Conservation (phyloP, 2,888 invertebrate genomes). For the Chloroclysta siterata region DNA sequence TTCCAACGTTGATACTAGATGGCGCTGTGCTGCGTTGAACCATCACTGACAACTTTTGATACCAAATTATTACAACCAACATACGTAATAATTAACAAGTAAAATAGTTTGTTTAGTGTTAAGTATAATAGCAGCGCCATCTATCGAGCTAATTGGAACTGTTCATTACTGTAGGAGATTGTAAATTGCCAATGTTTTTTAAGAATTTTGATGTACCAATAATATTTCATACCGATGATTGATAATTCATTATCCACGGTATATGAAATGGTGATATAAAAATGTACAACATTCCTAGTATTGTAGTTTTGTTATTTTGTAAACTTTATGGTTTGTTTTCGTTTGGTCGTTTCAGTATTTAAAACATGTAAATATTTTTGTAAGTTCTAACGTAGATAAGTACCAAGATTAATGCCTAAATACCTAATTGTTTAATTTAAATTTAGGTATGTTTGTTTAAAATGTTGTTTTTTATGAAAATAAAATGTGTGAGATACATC, state of each 20-base stretch:
- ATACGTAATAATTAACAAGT: no score
- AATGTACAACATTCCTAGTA: conserved; percentile 7
- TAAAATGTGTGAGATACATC: conserved; percentile 38
- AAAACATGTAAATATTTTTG: conserved; percentile 34
- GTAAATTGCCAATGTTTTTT: no score
- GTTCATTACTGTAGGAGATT: no score
- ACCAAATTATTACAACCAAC: no score
- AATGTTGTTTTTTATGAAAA: conserved; percentile 49
- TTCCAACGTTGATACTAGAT: no score
- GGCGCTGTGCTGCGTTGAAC: no score
- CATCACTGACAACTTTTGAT: no score
- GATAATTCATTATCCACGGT: neutral
- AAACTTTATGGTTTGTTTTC: conserved; percentile 12
- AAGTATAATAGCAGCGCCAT: no score
- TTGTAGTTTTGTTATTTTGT: neutral
- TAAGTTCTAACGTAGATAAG: conserved; percentile 9
- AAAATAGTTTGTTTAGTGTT: no score
- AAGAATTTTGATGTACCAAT: no score
- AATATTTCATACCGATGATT: conserved; percentile 10
- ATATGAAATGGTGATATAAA: neutral
- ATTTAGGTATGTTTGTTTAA: conserved; percentile 8
- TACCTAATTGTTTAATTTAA: neutral
- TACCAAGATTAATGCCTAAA: conserved; percentile 13
- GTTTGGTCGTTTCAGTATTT: conserved; percentile 20
- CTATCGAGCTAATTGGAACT: no score